Conservation (phyloP, 1,140 invertebrate genomes). For the Drosophila sturtevanti region DNA sequence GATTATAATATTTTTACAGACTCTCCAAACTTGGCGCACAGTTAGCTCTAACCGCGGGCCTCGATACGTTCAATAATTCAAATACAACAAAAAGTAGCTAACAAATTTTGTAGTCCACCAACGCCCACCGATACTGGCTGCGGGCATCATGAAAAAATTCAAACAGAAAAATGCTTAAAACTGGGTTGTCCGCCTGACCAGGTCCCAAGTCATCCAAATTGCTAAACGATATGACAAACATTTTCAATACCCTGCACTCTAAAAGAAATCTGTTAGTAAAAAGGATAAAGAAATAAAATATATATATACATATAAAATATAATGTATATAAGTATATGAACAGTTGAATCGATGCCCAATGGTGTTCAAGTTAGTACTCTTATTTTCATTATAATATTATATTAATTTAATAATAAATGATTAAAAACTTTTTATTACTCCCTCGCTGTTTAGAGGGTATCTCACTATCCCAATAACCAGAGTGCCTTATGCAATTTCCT, state of each 20-base stretch:
- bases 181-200: slow-evolving; percentile 48
- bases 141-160: slow-evolving; percentile 34
- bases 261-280: background rate
- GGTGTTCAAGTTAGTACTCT: no score
- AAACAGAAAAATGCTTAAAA: slow-evolving; percentile 55
- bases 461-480: background rate
- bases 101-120: slow-evolving; percentile 57
- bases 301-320: no score
- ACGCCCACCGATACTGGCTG: slow-evolving; percentile 55
- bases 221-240: background rate
- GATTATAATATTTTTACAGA: slow-evolving; percentile 75
- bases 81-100: slow-evolving; percentile 69
- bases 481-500: slow-evolving; percentile 5
- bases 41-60: slow-evolving; percentile 66
- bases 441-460: background rate
- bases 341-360: no score
- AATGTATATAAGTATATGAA: no score
- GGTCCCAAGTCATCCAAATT: slow-evolving; percentile 1
- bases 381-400: no score
- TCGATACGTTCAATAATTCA: slow-evolving; percentile 76
- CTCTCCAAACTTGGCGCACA: slow-evolving; percentile 48
- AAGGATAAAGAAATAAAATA: no score
- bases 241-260: background rate
- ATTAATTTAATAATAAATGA: no score
- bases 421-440: no score